Base-by-base conservation (phyloP, 2,888 invertebrate genomes). In the Temnothorax unifasciatus region DNA sequence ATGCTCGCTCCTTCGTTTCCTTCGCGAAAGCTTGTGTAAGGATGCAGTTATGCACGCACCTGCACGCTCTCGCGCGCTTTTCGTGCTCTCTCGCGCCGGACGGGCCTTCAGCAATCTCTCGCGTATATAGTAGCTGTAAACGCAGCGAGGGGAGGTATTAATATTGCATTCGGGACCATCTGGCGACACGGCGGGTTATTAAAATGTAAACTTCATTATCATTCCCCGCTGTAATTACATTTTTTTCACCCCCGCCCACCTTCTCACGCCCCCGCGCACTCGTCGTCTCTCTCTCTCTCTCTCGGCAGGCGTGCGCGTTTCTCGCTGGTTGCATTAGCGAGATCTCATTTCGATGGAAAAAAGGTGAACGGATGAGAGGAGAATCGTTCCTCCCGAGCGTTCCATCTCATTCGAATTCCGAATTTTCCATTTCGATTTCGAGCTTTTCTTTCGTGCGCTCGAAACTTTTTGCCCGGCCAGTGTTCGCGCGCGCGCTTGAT, bases 131-230 rank as follows among this genome's bases (percentile, higher is more conserved):
- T 82, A 54, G 82, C 83, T 69, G 87, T 82, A 83, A 91, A 91
- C 87, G 83, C 82, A 75, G 76, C 76, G 66, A 50, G 73, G 84
- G 77, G 64, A 83, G 50, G 79, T 88, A 91, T 92, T 91, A 92
- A 91, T 91, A 92, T 91, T 90, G 90, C 91, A 91, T 90, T 90
- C 89, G 86, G 85, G 87, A 89, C 85, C 91, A 92, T 91, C 92
- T 92, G 92, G 89, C 92, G 92, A 88, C 92, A 88, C 87, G 82
- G 83, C 63, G 86, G 87, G 92, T 91, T 91, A 91, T 91, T 91
- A 91, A 91, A 91, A 91, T 91, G 91, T 92, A 91, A 91, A 91
- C 91, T 91, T 91, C 91, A 91, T 91, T 91, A 91, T 92, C 91
- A 91, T 91, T 91, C 92, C 79, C 87, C 83, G 85, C 71, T 90